Evolutionary conservation across 2,797 vertebrate genomes (phyloP), one percentile per base, ranked within the genome.

Genomic region (Eupleurogrammus muticus): DNA sequence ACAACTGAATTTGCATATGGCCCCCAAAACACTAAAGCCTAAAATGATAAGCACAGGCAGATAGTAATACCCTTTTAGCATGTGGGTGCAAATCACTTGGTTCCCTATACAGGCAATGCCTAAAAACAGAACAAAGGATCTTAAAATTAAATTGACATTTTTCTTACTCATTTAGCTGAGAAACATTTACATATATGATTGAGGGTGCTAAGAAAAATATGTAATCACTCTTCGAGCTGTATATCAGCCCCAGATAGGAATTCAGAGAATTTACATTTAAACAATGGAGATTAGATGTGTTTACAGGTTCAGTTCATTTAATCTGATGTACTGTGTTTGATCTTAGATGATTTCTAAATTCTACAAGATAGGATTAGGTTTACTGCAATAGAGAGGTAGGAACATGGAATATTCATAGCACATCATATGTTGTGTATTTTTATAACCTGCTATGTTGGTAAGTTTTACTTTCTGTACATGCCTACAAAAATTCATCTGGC

Each of bases 81-180:
- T 63, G 11, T 67, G 42, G 61, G 14, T 72, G 55, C 52, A 66
- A 75, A 58, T 65, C 21, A 49, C 4, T 3, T 24, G 48, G 7
- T 62, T 52, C 20, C 50, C 17, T 23, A 11, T 17, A 38, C 23
- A 34, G 42, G 20, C 21, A 13, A n/a, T 56, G 21, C 19, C 21
- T 14, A 23, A 4, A 14, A 14, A 35, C 36, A 42, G 38, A 14
- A 11, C 0, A 13, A 14, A 9, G 14, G 14, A 42, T 16, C 5
- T 9, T 16, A 42, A 16, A 5, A 14, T 14, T 5, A 13, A 16
- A 2, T 42, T 5, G 5, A 6, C 38, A 38, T 12, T 8, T 36
- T 36, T 38, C 36, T 5, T 36, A 38, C 38, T 14, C 38, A 14
- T 42, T 16, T 42, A 14, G 12, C 38, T 42, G 14, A 16, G 38